Conservation (phyloP, 92 coral and sea anemone species). For the Epizoanthus scotinus region DNA sequence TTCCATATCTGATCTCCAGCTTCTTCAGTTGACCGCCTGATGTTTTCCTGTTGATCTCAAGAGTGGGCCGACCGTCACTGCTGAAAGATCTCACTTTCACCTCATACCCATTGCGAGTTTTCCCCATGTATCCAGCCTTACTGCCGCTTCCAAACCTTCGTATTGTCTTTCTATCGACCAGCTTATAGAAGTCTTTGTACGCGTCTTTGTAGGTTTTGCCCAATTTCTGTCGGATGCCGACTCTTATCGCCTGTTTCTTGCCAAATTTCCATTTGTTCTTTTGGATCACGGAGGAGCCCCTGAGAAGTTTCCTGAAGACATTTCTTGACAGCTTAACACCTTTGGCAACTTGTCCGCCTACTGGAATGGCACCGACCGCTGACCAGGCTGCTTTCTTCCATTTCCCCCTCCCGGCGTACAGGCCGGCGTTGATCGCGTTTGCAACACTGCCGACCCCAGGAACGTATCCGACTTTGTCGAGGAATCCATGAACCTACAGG, state of each 20-base stretch:
- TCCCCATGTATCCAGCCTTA: constrained; percentile 21
- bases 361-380: constrained; percentile 42
- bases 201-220: constrained; percentile 32
- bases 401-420: constrained; percentile 34
- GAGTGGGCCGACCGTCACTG: constrained; percentile 38
- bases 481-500: constrained; percentile 27
- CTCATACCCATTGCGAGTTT: constrained; percentile 35
- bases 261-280: constrained; percentile 6
- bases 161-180: constrained; percentile 29
- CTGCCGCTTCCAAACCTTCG: constrained; percentile 19
- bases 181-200: constrained; percentile 24
- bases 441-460: constrained; percentile 37
- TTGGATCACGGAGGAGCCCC: constrained; percentile 20
- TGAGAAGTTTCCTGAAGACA: constrained; percentile 17
- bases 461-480: constrained; percentile 33
- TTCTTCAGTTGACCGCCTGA: neutral
- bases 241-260: constrained; percentile 14
- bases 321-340: constrained; percentile 22
- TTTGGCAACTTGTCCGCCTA: constrained; percentile 25
- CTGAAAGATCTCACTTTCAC: constrained; percentile 30
- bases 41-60: constrained; percentile 19
- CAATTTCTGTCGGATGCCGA: constrained; percentile 24
- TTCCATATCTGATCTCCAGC: constrained; percentile 35
- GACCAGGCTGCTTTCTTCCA: constrained; percentile 41
- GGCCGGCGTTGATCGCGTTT: constrained; percentile 34